Base-by-base conservation (phyloP, 1,140 invertebrate species). In the Arctopsyche grandis region DNA sequence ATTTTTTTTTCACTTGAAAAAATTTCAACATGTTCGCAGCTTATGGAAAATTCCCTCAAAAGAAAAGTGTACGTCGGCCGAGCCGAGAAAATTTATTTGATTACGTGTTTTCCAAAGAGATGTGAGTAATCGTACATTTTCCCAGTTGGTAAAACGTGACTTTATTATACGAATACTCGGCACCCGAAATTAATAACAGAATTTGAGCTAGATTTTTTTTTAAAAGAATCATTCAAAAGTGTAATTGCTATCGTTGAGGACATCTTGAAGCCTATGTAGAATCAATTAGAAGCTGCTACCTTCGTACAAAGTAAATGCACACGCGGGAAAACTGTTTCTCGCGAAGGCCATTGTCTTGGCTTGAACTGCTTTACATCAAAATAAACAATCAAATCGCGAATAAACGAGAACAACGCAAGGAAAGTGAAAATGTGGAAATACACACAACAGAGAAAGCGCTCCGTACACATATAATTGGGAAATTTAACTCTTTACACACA, bases 361-460 rank as follows among this genome's bases (percentile, higher is more conserved):
- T 38, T 38, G 29, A 38, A 38, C 29, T 38, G 29, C 29, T 38
- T 38, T 38, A 38, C 44, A 22, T 46, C 46, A 74, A 74, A 74
- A 56, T 29, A 26, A 74, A 74, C 48, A 74, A 74, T 66, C 63
- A 26, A 4, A 66, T 70, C 7, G 14, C 21, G 26, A 70, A n/a
- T 70, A 29, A 70, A 56, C 48, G 71, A 52, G 71, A 74, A 3
- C 44, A 73, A 73, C 52, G 71, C 71, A 29, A 74, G 48, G 52
- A 74, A 74, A 74, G 71, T 74, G 71, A 74, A 74, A 74, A 74
- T 74, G 71, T 46, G 71, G 56, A 74, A 74, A 74, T 46, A 16
- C 48, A 48, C 26, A 56, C 71, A 74, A 74, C n/a, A 26, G 71
- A 74, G 71, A 74, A 74, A 74, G 48, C 63, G 24, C 22, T 66